Conservation (phyloP, 35 echinoderm and acorn worm genomes). For the Nesometra sesokonis region DNA sequence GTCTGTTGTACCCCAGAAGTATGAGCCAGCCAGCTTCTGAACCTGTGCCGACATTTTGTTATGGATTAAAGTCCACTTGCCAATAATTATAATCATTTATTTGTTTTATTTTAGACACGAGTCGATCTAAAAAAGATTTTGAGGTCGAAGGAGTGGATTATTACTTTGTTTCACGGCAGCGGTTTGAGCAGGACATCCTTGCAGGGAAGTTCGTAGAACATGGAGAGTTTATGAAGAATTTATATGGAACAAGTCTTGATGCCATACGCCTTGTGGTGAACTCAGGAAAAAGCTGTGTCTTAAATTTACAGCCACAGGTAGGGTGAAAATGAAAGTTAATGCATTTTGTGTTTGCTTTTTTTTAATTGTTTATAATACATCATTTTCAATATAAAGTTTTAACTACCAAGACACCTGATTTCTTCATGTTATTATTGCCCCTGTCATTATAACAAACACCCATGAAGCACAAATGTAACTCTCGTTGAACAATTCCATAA, state of each 20-base stretch:
- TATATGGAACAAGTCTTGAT: slow-evolving; percentile 87
- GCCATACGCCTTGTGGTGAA: slow-evolving; percentile 61
- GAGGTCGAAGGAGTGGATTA: slow-evolving; percentile 89
- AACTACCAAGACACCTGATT: no score
- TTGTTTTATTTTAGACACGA: slow-evolving; percentile 52
- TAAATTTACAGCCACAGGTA: slow-evolving; percentile 98
- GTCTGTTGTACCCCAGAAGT: neutral
- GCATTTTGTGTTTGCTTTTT: no score
- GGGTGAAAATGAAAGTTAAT: neutral
- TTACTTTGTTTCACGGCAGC: slow-evolving; percentile 66
- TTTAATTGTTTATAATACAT: no score
- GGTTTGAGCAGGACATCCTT: slow-evolving; percentile 83
- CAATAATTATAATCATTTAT: neutral
- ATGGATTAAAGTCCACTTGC: neutral
- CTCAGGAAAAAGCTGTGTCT: slow-evolving; percentile 52
- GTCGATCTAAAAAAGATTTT: slow-evolving; percentile 57
- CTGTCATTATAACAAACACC: no score
- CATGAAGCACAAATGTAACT: no score
- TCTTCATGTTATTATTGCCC: no score
- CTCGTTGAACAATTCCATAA: no score
- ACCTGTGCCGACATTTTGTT: neutral
- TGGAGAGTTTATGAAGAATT: slow-evolving; percentile 79
- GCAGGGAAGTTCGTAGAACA: slow-evolving; percentile 92
- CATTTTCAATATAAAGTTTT: no score
- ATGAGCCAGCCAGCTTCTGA: neutral